Conservation (phyloP, 1,140 invertebrate species). For the Zaprionus africanus region DNA sequence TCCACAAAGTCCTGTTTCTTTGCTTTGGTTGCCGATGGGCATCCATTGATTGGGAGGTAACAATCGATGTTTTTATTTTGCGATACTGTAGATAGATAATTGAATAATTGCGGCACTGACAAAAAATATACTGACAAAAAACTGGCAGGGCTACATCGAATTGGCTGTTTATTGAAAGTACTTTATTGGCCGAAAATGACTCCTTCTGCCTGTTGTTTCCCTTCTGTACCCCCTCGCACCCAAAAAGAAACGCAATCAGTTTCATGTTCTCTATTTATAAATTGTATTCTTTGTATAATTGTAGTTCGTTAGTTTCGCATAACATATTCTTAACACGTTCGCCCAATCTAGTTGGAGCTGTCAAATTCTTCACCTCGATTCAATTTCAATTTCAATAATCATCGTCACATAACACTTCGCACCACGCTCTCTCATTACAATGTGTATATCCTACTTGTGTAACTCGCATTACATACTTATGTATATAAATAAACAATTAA, state of each 20-base stretch:
- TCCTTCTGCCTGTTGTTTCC: too few relatives aligned
- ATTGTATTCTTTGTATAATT: constrained; percentile 82
- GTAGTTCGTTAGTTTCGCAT: constrained; percentile 80
- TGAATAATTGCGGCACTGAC: too few relatives aligned
- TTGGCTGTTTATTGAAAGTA: too few relatives aligned
- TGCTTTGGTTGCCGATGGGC: too few relatives aligned
- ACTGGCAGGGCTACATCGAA: too few relatives aligned
- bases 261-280: constrained; percentile 71
- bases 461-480: constrained; percentile 28
- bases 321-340: constrained; percentile 74
- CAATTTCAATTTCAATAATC: constrained; percentile 37
- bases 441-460: constrained; percentile 21
- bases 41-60: too few relatives aligned
- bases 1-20: too few relatives aligned
- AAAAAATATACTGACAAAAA: too few relatives aligned
- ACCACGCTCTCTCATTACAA: constrained; percentile 33
- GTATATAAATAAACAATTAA: constrained; percentile 44
- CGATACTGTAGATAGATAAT: too few relatives aligned
- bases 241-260: constrained; percentile 2
- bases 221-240: background rate
- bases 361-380: constrained; percentile 66
- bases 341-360: constrained; percentile 60
- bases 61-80: too few relatives aligned
- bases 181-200: too few relatives aligned
- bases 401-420: constrained; percentile 38